A percentile compares a stretch with the other conserved stretches of the same genome.
phyloP scores from a whole-genome alignment of 2,113 vertebrate species.

The Smithornis capensis region DNA sequence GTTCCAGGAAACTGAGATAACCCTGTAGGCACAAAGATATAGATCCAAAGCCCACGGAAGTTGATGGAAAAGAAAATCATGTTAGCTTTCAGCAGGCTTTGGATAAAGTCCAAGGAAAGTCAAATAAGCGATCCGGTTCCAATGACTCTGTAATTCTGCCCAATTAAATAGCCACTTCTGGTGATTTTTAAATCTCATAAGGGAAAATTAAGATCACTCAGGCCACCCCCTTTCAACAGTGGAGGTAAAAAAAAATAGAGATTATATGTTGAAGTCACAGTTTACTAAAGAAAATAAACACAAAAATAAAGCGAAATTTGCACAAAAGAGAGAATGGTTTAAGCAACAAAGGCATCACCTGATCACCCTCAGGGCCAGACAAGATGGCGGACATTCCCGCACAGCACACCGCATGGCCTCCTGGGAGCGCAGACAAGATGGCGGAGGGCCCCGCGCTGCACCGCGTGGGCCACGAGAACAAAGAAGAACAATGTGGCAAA shows the following conservation, averaged over 20 bases:
- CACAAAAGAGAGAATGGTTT: not conserved
- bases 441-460: not conserved
- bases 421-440: not conserved
- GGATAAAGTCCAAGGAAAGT: not conserved
- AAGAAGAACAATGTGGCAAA: not conserved
- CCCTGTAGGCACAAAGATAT: constrained; percentile 22
- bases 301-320: not conserved
- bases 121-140: not conserved
- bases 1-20: constrained; percentile 63
- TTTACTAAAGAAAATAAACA: not conserved
- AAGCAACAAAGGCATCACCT: not conserved
- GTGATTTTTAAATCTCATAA: not conserved
- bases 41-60: constrained; percentile 14
- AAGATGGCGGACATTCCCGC: not conserved
- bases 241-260: not conserved
- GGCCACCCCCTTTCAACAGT: not conserved
- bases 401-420: not conserved
- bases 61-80: constrained; percentile 8
- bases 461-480: not conserved
- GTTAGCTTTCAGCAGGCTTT: not conserved
- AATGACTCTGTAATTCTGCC: not conserved
- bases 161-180: not conserved
- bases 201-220: not conserved
- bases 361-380: not conserved
- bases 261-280: not conserved